A percentile compares a stretch with the other conserved stretches of the same genome.
These are phyloP conservation scores for Enteromius viviparus DNA, from an alignment of 2,797 vertebrate species.

Conservation along the genomic window DNA sequence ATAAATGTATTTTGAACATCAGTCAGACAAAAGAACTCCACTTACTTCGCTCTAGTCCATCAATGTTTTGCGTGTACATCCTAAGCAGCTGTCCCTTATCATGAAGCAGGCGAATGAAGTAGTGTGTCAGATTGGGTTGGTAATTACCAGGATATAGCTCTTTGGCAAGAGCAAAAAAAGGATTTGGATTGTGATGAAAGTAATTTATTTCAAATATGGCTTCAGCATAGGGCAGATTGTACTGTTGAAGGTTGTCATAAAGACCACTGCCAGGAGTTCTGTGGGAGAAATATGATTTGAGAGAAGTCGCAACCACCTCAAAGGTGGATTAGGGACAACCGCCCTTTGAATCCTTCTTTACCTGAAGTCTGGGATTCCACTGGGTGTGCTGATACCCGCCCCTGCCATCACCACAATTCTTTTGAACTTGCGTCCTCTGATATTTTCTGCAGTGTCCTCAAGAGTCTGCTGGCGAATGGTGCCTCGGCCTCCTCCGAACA, in stretches of 20 bases:
- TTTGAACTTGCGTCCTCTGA: constrained; percentile 72
- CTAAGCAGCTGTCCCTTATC: constrained; percentile 87
- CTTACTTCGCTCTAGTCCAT: constrained; percentile 91
- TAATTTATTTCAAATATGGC: constrained; percentile 93
- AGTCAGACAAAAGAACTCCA: not conserved
- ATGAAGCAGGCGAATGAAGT: constrained; percentile 88
- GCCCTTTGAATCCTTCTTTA: constrained; percentile 55
- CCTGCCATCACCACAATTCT: constrained; percentile 92
- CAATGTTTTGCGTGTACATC: constrained; percentile 98
- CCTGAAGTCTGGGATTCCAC: constrained; percentile 97
- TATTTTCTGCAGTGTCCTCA: constrained; percentile 76
- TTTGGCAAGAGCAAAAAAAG: constrained; percentile 90
- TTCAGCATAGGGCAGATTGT: constrained; percentile 91
- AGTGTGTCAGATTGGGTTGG: constrained; percentile 85
- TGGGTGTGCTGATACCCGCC: constrained; percentile 94
- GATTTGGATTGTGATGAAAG: constrained; percentile 87
- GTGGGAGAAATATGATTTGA: constrained; percentile 31
- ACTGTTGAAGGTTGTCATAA: constrained; percentile 90
- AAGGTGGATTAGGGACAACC: not conserved
- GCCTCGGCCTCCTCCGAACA: constrained; percentile 62
- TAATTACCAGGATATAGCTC: constrained; percentile 90
- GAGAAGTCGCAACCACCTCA: not conserved
- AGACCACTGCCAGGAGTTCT: constrained; percentile 91
- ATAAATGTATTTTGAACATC: not conserved
- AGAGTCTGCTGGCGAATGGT: constrained; percentile 72